phyloP scores from a whole-genome alignment of 2,113 vertebrate genomes.

The Nothobranchius furzeri region DNA sequence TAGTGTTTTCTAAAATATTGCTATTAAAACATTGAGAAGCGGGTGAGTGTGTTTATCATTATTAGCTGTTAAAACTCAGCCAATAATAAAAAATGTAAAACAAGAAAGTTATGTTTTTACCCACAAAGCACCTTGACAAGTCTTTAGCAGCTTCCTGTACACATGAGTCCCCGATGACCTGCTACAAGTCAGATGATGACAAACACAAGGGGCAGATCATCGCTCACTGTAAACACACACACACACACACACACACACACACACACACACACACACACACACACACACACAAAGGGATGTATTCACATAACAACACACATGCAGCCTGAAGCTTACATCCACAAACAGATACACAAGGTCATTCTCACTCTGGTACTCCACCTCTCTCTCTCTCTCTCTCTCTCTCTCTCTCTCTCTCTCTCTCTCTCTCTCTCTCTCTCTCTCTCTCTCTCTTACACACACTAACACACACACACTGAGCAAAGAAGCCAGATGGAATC shows the following conservation, averaged over 20 bases:
- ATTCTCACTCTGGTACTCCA: slow-evolving; percentile 42
- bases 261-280: not conserved
- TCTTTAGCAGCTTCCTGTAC: slow-evolving; percentile 18
- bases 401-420: slow-evolving; percentile 29
- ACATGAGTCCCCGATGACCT: slow-evolving; percentile 42
- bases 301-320: slow-evolving; percentile 18
- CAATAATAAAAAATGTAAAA: not conserved
- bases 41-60: too few species aligned
- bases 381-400: not conserved
- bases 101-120: slow-evolving; percentile 4
- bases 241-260: not conserved
- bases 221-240: slow-evolving; percentile 13
- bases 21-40: too few species aligned
- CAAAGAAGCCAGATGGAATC: slow-evolving; percentile 74
- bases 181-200: slow-evolving; percentile 44
- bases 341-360: slow-evolving; percentile 46
- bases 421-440: slow-evolving; percentile 26
- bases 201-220: slow-evolving; percentile 6
- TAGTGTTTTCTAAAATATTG: too few species aligned
- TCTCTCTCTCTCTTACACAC: slow-evolving; percentile 30
- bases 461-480: slow-evolving; percentile 42
- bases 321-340: slow-evolving; percentile 24
- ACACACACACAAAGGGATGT: slow-evolving; percentile 2
- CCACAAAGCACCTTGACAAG: slow-evolving; percentile 1
- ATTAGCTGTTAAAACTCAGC: too few species aligned